Base-by-base conservation (phyloP, 2,888 invertebrate species). In the Polyploca ridens region DNA sequence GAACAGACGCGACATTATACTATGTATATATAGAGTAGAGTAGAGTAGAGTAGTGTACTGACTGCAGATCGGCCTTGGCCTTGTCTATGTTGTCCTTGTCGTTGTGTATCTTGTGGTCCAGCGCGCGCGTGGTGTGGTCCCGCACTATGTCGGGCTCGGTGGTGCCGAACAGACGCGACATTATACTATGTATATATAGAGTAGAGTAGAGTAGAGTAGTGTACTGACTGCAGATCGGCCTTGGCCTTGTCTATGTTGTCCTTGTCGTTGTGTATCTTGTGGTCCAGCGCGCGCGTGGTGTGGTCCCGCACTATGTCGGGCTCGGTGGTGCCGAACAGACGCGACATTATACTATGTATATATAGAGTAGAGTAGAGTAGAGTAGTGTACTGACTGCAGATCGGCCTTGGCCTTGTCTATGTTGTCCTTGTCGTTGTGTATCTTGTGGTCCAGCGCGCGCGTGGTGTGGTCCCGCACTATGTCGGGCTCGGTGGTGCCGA, bases 401-500 rank as follows among this genome's bases (percentile, higher is more conserved):
- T 95, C 95, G 63, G 90, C 90, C 74, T 95, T 95, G 3, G 95
- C 95, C 68, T 90, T 92, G 65, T 94, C 94, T 5, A 96, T 96
- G 67, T 93, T 90, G 46, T 91, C 92, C 68, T 94, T 94, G 62
- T 96, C 96, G 59, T 95, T 94, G 64, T 93, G 89, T 75, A 97
- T 96, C 86, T 96, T 96, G 75, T 95, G 92, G 85, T 97, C 97
- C 63, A 97, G 87, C 64, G 95, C 94, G 63, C 95, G 93, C 64
- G 96, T 95, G 85, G 96, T 95, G 74, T 96, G 93, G 86, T 97
- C 97, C 33, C 96, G 94, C 58, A 96, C 96, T 77, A 97, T 97
- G 82, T 97, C 97, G 0, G 96, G 96, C 79, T 97, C 97, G 0
- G 96, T 96, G 65, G 96, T 95, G 54, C 97, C 97, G 86, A 97